Percentiles rank a stretch among this genome's conserved stretches.
Conservation (phyloP, 2,888 invertebrate genomes). For the Agrochola lychnidis region DNA sequence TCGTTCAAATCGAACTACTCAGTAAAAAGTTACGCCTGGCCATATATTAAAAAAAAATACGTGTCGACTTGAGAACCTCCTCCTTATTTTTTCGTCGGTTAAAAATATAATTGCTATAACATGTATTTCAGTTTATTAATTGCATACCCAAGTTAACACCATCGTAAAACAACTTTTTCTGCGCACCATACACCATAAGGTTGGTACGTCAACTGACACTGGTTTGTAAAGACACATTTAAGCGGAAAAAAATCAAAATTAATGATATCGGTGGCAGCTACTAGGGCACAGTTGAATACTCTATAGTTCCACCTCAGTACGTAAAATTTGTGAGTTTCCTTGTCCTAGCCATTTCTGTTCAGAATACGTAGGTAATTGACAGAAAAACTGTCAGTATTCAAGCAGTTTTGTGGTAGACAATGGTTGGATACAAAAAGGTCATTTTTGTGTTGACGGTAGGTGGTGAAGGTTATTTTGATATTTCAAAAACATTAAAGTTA, state of each 20-base stretch:
- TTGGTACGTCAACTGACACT: slow-evolving; percentile 86
- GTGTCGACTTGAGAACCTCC: too few species aligned
- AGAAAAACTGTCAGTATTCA: slow-evolving; percentile 49
- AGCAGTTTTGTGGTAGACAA: slow-evolving; percentile 27
- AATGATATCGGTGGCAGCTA: slow-evolving; percentile 89
- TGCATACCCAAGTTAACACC: not conserved
- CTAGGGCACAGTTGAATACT: slow-evolving; percentile 85
- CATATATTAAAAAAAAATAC: too few species aligned
- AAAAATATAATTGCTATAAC: too few species aligned
- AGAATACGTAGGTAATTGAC: slow-evolving; percentile 45
- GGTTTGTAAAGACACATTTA: slow-evolving; percentile 90
- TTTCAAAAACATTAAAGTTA: not conserved
- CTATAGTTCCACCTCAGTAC: slow-evolving; percentile 73
- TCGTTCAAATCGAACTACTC: too few species aligned
- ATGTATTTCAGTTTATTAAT: too few species aligned
- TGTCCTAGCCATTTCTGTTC: slow-evolving; percentile 59
- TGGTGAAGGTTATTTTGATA: not conserved
- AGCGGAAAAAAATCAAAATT: slow-evolving; percentile 90
- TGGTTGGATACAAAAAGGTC: slow-evolving; percentile 25
- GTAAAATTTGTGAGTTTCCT: slow-evolving; percentile 73
- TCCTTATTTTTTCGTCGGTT: too few species aligned
- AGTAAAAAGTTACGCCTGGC: too few species aligned
- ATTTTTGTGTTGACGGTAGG: not conserved
- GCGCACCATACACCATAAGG: slow-evolving; percentile 75
- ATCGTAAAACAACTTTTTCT: slow-evolving; percentile 54